Percentiles rank a stretch among this genome's conserved stretches.
Evolutionary conservation across 2,113 vertebrate genomes (phyloP).

Genomic region (Crotalus tigris): DNA sequence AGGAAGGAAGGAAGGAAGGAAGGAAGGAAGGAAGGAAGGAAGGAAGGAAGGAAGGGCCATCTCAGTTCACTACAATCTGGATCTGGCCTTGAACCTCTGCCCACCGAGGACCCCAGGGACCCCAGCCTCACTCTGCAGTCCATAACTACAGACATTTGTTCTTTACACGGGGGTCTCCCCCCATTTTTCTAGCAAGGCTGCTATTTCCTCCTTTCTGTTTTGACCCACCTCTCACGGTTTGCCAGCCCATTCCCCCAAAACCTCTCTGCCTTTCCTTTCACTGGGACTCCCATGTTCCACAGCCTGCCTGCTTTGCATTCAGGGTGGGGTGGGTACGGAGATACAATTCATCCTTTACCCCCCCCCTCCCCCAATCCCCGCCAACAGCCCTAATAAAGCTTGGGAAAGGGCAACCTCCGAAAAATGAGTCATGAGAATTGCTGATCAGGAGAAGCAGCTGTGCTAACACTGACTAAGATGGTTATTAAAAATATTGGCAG

Average conservation of each 20-base stretch:
- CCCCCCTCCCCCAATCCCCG: constrained; percentile 21
- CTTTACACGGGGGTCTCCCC: not conserved
- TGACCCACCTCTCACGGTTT: constrained; percentile 1
- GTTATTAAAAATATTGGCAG: constrained; percentile 66
- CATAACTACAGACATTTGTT: not conserved
- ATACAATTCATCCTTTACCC: not conserved
- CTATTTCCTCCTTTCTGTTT: not conserved
- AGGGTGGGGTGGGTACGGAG: not conserved
- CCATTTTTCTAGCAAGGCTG: not conserved
- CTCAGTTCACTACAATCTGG: too few relatives aligned
- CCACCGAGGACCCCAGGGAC: too few relatives aligned
- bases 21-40: not conserved
- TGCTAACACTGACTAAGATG: constrained; percentile 70
- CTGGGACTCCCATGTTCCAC: not conserved
- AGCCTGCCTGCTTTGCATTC: constrained; percentile 57
- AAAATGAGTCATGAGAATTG: constrained; percentile 60
- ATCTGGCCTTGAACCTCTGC: not conserved
- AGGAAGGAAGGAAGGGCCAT: not conserved
- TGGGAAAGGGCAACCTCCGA: constrained; percentile 53
- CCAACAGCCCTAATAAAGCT: constrained; percentile 59
- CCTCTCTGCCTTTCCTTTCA: constrained; percentile 21
- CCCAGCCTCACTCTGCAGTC: not conserved
- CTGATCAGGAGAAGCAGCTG: constrained; percentile 66
- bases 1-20: not conserved
- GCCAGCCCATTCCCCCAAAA: not conserved